Conservation (phyloP, 2,797 vertebrate species). For the Helarctos malayanus region DNA sequence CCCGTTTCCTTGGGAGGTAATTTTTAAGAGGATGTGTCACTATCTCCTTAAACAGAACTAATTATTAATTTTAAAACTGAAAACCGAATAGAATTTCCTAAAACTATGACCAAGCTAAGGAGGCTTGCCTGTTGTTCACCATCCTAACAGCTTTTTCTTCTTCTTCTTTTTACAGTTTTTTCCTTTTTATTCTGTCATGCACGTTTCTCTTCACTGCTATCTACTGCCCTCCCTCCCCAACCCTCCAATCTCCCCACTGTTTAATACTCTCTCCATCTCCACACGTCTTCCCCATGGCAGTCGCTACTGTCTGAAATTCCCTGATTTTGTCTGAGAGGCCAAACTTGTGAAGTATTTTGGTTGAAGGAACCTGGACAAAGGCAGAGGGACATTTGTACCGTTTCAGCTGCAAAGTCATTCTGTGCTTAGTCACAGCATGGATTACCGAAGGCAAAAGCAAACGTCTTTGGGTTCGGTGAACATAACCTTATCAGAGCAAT, state of each 20-base stretch:
- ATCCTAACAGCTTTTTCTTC: too few species aligned
- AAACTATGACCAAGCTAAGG: not conserved
- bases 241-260: not conserved
- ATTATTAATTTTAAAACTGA: not conserved
- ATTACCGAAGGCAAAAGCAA: not conserved
- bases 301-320: not conserved
- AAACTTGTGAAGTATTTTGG: not conserved
- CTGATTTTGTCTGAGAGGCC: not conserved
- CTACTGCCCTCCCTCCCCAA: fast-evolving
- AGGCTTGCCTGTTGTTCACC: not conserved
- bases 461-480: not conserved
- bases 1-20: not conserved
- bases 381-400: not conserved
- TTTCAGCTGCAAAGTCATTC: not conserved
- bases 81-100: constrained; percentile 6
- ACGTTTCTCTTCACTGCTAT: fast-evolving
- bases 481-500: not conserved
- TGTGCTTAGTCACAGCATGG: not conserved
- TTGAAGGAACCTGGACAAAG: not conserved
- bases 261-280: not conserved
- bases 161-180: not conserved
- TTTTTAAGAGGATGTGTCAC: not conserved
- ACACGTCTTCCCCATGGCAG: not conserved
- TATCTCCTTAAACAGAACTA: not conserved
- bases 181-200: not conserved